A percentile compares a stretch with the other conserved stretches of the same genome.
These are phyloP conservation scores for Trachops cirrhosus DNA, from an alignment of 2,797 vertebrate genomes.

Conservation along the genomic window DNA sequence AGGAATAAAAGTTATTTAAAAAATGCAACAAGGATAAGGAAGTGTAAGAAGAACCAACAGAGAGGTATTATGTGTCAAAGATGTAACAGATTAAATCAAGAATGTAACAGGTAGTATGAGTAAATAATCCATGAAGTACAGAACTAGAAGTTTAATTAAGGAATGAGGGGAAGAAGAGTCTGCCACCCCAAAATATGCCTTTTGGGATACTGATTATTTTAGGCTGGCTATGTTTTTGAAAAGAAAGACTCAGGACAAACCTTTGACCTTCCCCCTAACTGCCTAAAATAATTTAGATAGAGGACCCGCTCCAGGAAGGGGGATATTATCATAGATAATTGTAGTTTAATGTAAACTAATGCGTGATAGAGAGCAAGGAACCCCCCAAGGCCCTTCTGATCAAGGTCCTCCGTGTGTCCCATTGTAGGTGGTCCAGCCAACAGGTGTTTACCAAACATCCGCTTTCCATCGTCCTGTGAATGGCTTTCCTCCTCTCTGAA, in stretches of 20 bases:
- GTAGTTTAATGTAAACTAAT: background rate
- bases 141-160: background rate
- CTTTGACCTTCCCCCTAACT: background rate
- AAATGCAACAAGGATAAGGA: background rate
- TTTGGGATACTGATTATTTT: background rate
- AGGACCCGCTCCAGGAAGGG: background rate
- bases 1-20: background rate
- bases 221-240: background rate
- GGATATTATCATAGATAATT: background rate
- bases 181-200: background rate
- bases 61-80: background rate
- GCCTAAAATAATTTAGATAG: background rate
- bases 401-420: background rate
- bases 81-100: background rate
- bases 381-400: background rate
- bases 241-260: background rate
- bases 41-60: background rate
- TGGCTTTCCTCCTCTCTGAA: background rate
- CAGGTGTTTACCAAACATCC: background rate
- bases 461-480: background rate
- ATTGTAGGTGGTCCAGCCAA: background rate
- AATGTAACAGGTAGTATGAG: background rate
- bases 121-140: background rate
- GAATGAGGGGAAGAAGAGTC: background rate
- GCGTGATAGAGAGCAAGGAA: background rate